A percentile compares a stretch with the other conserved stretches of the same genome.
These are phyloP conservation scores for Cryptosula pallasiana DNA, from an alignment of 2,888 invertebrate species.

Conservation along the genomic window DNA sequence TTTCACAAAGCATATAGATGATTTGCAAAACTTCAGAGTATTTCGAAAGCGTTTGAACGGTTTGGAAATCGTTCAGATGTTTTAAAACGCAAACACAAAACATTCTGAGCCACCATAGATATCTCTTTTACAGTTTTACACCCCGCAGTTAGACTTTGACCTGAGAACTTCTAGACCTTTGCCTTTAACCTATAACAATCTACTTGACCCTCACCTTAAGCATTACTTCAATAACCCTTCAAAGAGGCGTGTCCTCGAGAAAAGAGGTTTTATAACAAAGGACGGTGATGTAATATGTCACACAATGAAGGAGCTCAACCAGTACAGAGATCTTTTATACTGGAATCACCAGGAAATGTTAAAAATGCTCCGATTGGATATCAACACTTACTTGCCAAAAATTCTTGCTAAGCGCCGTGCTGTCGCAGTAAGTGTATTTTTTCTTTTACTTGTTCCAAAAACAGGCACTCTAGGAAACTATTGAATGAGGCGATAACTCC, in stretches of 20 bases:
- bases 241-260: conserved; percentile 11
- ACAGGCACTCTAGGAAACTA: too few relatives aligned
- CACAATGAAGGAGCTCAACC: conserved; percentile 10
- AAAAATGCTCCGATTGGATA: neutral
- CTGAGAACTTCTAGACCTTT: neutral
- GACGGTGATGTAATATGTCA: conserved; percentile 24
- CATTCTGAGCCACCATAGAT: too few relatives aligned
- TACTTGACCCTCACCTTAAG: conserved; percentile 22
- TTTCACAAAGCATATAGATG: too few relatives aligned
- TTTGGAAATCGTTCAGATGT: too few relatives aligned
- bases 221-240: conserved; percentile 21
- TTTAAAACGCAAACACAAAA: too few relatives aligned
- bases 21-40: too few relatives aligned
- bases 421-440: conserved; percentile 2
- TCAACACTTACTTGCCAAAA: neutral
- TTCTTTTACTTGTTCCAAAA: too few relatives aligned
- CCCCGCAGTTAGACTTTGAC: conserved; percentile 22
- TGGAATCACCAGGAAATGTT: conserved; percentile 6
- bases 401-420: neutral
- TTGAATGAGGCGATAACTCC: too few relatives aligned
- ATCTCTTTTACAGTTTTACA: conserved; percentile 1
- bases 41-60: too few relatives aligned
- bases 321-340: conserved; percentile 12
- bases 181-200: conserved; percentile 14
- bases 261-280: conserved; percentile 19